Base-by-base conservation (phyloP, 1,140 invertebrate species). In the Trissolcus basalis region DNA sequence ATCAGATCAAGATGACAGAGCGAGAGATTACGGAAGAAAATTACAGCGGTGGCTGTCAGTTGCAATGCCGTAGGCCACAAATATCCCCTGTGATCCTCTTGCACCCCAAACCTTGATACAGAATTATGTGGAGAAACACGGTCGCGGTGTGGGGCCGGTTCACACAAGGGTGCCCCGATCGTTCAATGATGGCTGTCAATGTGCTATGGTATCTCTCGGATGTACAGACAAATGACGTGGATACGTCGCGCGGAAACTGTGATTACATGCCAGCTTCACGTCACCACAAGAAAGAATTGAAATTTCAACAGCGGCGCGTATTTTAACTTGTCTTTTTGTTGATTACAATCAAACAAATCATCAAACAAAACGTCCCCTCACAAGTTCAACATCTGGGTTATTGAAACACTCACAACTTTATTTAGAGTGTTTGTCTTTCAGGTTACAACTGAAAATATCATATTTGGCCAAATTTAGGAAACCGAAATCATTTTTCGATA, bases 151-250 rank as follows among this genome's bases (percentile, higher is more conserved):
- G 41, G 36, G 39, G 33, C 53, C 16, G 65, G 59, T 70, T 63
- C 63, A 10, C 56, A 43, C 58, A 47, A 41, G 71, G 50, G 56
- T 72, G 73, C 80, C 73, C 82, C 82, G 78, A 85, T 84, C 78
- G 74, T 71, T 48, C 77, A 78, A 83, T 81, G 81, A 84, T 76
- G 68, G 77, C 73, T 83, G 80, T 81, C 80, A 80, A 83, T 81
- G 78, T 61, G 47, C 53, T 48, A 51, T 12, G 45, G 41, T 55
- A 61, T 61, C 54, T 60, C 60, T 47, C 44, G 35, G 32, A 69
- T 59, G 16, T 43, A n/a, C 35, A 58, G 60, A 49, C 44, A 56
- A 59, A 54, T 67, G 63, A 79, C 59, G 58, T 50, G 67, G 53
- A 53, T 63, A 68, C 59, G 69, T 75, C 59, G 50, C 67, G 55